Conservation (phyloP, 2,113 vertebrate genomes). For the Muntiacus reevesi region DNA sequence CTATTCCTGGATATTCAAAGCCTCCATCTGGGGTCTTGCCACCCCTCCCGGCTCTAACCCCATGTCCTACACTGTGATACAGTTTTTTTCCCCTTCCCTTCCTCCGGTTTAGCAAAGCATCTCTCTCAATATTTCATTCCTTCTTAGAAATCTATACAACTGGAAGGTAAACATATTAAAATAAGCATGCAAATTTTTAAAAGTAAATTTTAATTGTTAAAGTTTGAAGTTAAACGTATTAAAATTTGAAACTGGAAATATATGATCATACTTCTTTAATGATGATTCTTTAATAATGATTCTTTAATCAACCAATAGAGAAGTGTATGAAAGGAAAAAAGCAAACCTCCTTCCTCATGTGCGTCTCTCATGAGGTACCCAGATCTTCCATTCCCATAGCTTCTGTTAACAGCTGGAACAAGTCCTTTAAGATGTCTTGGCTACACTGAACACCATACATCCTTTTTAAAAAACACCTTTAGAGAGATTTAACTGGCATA, state of each 20-base stretch:
- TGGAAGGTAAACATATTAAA: neutral
- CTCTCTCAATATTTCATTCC: neutral
- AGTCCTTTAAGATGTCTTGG: neutral
- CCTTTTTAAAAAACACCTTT: neutral
- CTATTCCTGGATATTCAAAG: neutral
- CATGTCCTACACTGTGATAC: rapidly evolving
- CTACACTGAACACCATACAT: neutral
- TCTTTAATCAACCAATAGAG: neutral
- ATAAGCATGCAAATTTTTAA: neutral
- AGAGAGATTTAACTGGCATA: neutral
- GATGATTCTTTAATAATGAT: no score
- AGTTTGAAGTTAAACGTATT: neutral
- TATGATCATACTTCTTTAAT: neutral
- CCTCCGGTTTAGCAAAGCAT: neutral
- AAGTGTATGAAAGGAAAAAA: neutral
- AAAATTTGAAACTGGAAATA: neutral
- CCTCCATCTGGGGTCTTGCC: neutral
- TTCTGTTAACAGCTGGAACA: neutral
- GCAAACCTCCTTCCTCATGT: neutral
- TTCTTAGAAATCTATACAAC: neutral
- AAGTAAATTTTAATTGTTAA: neutral
- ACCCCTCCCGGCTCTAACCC: neutral
- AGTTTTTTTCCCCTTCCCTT: neutral
- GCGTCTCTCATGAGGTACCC: neutral
- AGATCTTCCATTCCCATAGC: neutral